Base-by-base conservation (phyloP, 2,888 invertebrate species). In the Kryphioiulus occultus region DNA sequence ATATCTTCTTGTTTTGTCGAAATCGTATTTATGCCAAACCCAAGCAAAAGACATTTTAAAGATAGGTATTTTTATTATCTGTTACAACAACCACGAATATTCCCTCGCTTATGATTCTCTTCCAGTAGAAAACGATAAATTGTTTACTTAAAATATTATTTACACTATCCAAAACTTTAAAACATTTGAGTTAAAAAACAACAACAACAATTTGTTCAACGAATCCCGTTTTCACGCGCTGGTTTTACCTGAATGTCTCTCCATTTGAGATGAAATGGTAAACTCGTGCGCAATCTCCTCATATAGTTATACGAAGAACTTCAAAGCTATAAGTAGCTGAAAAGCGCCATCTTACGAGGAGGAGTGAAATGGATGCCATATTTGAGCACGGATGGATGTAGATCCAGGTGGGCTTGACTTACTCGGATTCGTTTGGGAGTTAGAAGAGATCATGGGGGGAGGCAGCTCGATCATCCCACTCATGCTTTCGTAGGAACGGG, bases 271-370 rank as follows among this genome's bases (percentile, higher is more conserved):
- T 12, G 9, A 1, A 15, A 15, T 78, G 1, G 30, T 30, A 9
- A 12, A 7, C 1, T 30, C 22, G 26, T 30, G 5, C 26, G 12
- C 26, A 15, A 30, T 10, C 0, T 12, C 22, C 30, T 78, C 26
- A 22, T 9, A 5, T 68, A 68, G 22, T 68, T 78, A 30, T 30
- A 15, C 78, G 30, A 78, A 15, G 78, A 78, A 10, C 30, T 5
- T 78, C 78, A 78, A 22, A 78, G 78, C 78, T 22, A 30, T 78
- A 78, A 78, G 78, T 78, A 78, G 78, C 78, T 78, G 30, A 78
- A 26, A 30, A 78, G 12, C 10, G 15, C 12, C 0, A 78, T 9
- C 15, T 30, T 30, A 78, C 78, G 30, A 30, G 78, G 59, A n/a
- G n/a, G 78, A 15, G 30, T 30, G 78, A 30, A 78, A 78, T 9